Conservation (phyloP, 2,113 vertebrate genomes). For the Clarias batrachus region DNA sequence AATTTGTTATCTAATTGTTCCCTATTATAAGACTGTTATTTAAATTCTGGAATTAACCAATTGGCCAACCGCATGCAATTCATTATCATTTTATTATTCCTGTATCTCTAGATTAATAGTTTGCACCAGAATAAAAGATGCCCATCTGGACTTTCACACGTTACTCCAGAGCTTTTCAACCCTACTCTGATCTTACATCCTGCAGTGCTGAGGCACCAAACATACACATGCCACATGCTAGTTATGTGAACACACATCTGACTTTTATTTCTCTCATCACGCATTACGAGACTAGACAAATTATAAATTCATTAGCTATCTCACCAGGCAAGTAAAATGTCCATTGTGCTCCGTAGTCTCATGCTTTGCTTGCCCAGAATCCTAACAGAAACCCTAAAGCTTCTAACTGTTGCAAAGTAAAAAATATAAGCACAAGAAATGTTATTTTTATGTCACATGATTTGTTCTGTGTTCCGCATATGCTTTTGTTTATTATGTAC, state of each 20-base stretch:
- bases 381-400: neutral
- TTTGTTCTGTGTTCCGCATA: neutral
- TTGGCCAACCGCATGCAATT: neutral
- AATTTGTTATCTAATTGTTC: neutral
- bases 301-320: neutral
- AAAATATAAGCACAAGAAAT: neutral
- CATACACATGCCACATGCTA: neutral
- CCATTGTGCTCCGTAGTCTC: neutral
- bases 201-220: neutral
- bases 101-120: neutral
- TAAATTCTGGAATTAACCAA: neutral
- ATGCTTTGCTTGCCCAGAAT: neutral
- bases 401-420: neutral
- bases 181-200: neutral
- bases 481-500: slow-evolving; percentile 3
- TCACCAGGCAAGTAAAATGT: slow-evolving; percentile 5
- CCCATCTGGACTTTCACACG: neutral
- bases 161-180: neutral
- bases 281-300: neutral
- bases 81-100: neutral
- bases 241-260: neutral
- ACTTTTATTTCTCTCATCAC: neutral
- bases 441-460: neutral
- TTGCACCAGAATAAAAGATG: neutral
- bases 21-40: neutral